These are phyloP conservation scores for Trilocha varians DNA, from an alignment of 2,888 invertebrate species.

Conservation along the genomic window DNA sequence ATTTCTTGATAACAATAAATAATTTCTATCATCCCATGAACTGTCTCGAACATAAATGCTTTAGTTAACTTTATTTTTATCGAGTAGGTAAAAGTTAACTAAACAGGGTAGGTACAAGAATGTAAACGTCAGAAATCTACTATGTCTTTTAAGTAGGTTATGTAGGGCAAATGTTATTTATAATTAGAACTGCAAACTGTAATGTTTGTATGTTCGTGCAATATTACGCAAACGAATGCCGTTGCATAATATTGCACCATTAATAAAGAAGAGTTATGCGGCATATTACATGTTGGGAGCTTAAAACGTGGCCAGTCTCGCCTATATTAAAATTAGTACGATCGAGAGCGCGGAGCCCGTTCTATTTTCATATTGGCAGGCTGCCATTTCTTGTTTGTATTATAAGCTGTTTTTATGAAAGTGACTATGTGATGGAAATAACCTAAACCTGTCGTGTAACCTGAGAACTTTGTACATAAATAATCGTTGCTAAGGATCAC, in stretches of 20 bases:
- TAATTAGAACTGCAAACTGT: not conserved
- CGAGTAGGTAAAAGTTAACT: no score
- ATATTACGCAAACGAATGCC: not conserved
- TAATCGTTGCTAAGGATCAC: not conserved
- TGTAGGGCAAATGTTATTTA: not conserved
- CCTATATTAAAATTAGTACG: conserved; percentile 67
- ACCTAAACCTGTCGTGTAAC: conserved; percentile 69
- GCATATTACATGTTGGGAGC: conserved; percentile 46
- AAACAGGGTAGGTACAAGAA: no score
- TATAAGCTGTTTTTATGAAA: conserved; percentile 74
- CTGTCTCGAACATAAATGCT: no score
- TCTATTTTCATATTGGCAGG: conserved; percentile 65
- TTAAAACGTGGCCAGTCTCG: conserved; percentile 40
- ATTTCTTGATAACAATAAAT: no score
- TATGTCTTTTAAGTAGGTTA: conserved; percentile 4
- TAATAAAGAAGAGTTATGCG: conserved; percentile 11
- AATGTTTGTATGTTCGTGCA: not conserved
- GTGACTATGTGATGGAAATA: conserved; percentile 71
- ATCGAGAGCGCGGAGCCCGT: conserved; percentile 61
- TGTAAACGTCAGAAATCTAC: not conserved
- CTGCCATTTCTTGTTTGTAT: conserved; percentile 72
- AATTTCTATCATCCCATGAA: no score
- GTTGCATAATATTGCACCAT: conserved; percentile 3
- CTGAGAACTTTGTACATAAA: conserved; percentile 49
- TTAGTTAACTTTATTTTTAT: no score